These are phyloP conservation scores for Mus spretus DNA, from an alignment of 2,797 vertebrate species.

Conservation along the genomic window DNA sequence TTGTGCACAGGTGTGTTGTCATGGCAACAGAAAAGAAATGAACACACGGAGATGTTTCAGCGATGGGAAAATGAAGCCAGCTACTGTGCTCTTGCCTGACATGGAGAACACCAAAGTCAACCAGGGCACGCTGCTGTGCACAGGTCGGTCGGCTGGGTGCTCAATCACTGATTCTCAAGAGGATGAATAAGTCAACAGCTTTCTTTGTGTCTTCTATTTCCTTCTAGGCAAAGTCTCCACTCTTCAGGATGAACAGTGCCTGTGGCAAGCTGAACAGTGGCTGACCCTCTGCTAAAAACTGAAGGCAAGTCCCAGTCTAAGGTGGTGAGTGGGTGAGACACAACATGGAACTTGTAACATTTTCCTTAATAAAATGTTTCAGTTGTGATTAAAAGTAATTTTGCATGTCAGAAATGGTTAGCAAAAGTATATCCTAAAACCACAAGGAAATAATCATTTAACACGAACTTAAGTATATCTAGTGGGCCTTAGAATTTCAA, in stretches of 20 bases:
- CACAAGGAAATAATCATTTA: slow-evolving; percentile 8
- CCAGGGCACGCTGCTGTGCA: not conserved
- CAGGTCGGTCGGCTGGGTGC: not conserved
- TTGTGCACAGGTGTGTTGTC: not conserved
- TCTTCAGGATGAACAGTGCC: not conserved
- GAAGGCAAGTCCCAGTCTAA: not conserved
- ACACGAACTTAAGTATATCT: slow-evolving; percentile 6
- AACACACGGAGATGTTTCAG: not conserved
- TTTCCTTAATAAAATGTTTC: slow-evolving; percentile 30
- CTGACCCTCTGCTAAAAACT: slow-evolving; percentile 54
- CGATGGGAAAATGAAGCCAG: not conserved
- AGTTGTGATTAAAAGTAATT: slow-evolving; percentile 24
- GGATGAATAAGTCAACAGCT: slow-evolving; percentile 36
- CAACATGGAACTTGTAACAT: not conserved
- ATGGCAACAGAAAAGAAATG: not conserved
- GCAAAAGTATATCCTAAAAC: not conserved
- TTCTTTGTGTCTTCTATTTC: not conserved
- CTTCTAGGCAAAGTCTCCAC: not conserved
- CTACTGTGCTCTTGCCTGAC: not conserved
- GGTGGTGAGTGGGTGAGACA: not conserved
- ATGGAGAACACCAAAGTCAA: not conserved
- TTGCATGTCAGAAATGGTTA: slow-evolving; percentile 11
- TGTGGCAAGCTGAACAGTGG: not conserved
- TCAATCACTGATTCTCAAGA: slow-evolving; percentile 21
- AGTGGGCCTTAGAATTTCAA: not conserved